Evolutionary conservation across 2,888 invertebrate genomes (phyloP).

Genomic region (Pseudoips prasinana): DNA sequence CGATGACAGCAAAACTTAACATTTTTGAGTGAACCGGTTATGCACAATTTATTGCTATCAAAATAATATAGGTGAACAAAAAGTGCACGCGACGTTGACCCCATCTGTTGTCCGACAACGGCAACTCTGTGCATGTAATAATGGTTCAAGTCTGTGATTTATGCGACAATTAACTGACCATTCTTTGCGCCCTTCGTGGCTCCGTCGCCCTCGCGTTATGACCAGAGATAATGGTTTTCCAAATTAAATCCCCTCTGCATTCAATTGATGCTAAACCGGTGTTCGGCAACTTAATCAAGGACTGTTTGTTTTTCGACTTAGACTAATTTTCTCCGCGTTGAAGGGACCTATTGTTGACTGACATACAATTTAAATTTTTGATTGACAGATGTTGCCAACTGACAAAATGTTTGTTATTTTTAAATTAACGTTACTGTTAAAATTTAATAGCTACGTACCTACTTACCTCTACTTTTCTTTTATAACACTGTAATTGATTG

Average conservation of each 20-base stretch:
- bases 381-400: conserved; percentile 57
- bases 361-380: conserved; percentile 38
- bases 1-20: conserved; percentile 43
- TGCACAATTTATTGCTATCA: conserved; percentile 44
- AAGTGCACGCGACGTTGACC: conserved; percentile 50
- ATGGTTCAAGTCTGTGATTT: conserved; percentile 63
- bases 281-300: conserved; percentile 62
- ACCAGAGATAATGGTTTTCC: conserved; percentile 57
- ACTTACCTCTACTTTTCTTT: not conserved
- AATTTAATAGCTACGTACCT: not conserved
- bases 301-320: conserved; percentile 73
- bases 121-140: conserved; percentile 44
- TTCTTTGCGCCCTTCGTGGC: conserved; percentile 47
- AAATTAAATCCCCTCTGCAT: conserved; percentile 59
- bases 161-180: conserved; percentile 77
- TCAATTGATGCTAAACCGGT: conserved; percentile 50
- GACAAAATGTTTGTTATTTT: conserved; percentile 50
- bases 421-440: conserved; percentile 33
- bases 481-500: too few relatives aligned
- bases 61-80: conserved; percentile 45
- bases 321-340: conserved; percentile 54
- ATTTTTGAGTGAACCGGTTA: conserved; percentile 49
- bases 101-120: conserved; percentile 59
- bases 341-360: conserved; percentile 43
- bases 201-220: conserved; percentile 26